Percentiles rank a stretch among this genome's conserved stretches.
Conservation (phyloP, 1,140 invertebrate genomes). For the Pogonomyrmex barbatus region DNA sequence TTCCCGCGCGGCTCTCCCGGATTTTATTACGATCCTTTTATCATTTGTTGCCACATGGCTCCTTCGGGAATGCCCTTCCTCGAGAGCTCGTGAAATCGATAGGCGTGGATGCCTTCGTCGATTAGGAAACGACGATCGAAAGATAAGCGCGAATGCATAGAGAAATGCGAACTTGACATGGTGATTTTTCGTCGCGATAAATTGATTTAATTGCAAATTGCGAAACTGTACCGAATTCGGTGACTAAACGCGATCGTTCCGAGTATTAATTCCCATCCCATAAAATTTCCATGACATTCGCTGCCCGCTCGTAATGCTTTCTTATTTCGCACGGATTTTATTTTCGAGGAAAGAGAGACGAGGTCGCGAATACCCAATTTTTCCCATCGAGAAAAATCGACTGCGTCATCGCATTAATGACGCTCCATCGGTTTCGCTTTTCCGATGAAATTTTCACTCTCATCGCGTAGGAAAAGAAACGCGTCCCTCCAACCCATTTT, state of each 20-base stretch:
- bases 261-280: constrained; percentile 57
- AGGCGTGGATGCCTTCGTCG: neutral
- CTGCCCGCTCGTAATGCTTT: constrained; percentile 19
- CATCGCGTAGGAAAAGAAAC: constrained; percentile 18
- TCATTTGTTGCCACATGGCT: neutral
- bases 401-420: constrained; percentile 50
- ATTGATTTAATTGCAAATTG: constrained; percentile 77
- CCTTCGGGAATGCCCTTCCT: neutral
- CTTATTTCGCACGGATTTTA: constrained; percentile 28
- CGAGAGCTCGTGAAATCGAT: constrained; percentile 5
- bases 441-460: constrained; percentile 54
- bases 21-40: constrained; percentile 23
- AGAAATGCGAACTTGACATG: neutral
- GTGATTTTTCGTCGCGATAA: constrained; percentile 49
- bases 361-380: constrained; percentile 17
- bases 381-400: constrained; percentile 29
- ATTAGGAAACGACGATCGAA: neutral
- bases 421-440: neutral
- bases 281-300: constrained; percentile 75
- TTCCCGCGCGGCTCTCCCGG: neutral
- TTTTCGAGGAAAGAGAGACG: neutral
- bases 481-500: neutral
- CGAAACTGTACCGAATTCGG: constrained; percentile 66
- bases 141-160: neutral
- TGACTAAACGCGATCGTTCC: constrained; percentile 57